Evolutionary conservation across 2,888 invertebrate species (phyloP).

Genomic region (Eupsilia transversa): DNA sequence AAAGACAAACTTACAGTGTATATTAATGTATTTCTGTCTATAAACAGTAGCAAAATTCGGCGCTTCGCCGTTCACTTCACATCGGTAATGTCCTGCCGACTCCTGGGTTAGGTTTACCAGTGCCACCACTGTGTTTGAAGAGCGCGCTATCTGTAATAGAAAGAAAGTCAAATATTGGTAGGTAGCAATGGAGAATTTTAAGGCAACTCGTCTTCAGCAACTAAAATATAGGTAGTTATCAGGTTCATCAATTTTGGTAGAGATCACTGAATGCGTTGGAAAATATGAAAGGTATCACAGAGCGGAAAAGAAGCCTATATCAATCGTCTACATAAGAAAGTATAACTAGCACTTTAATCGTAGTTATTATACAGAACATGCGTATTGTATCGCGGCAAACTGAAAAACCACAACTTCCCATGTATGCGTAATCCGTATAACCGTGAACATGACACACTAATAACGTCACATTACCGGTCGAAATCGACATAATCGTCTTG

Average conservation of each 20-base stretch:
- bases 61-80: slow-evolving; percentile 90
- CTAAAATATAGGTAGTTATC: background rate
- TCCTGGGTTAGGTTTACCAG: slow-evolving; percentile 85
- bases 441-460: slow-evolving; percentile 16
- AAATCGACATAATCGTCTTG: slow-evolving; percentile 15
- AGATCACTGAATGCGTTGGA: background rate
- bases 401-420: slow-evolving; percentile 13
- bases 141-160: slow-evolving; percentile 89
- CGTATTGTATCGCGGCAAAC: background rate
- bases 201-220: background rate
- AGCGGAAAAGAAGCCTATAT: background rate
- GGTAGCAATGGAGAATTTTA: no score
- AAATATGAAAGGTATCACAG: background rate
- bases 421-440: slow-evolving; percentile 10
- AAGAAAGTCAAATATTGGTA: background rate
- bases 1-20: slow-evolving; percentile 84
- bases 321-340: background rate
- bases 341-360: background rate
- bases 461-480: slow-evolving; percentile 27
- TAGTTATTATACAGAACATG: background rate
- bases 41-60: slow-evolving; percentile 86
- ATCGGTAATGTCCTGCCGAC: slow-evolving; percentile 88
- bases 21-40: slow-evolving; percentile 82
- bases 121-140: slow-evolving; percentile 91
- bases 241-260: background rate